These are phyloP conservation scores for Hassar affinis DNA, from an alignment of 2,113 vertebrate genomes.

Conservation along the genomic window DNA sequence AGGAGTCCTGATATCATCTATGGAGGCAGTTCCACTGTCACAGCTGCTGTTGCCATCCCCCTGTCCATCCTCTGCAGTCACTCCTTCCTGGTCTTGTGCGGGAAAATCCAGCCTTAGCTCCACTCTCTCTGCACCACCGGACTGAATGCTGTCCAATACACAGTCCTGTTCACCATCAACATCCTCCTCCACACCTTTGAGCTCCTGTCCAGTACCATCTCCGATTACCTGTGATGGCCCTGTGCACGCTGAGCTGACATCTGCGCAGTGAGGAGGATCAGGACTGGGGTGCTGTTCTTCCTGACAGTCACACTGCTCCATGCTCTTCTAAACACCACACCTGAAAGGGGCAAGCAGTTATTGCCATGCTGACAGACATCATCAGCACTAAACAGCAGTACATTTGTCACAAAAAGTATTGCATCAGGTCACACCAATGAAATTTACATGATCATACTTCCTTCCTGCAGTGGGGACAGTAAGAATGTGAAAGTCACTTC, in stretches of 20 bases:
- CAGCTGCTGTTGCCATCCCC: constrained; percentile 44
- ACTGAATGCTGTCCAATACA: constrained; percentile 46
- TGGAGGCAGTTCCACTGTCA: constrained; percentile 48
- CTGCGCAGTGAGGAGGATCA: constrained; percentile 46
- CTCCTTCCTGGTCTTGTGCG: constrained; percentile 27
- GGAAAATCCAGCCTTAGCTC: constrained; percentile 38
- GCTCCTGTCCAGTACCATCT: constrained; percentile 6
- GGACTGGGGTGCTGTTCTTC: constrained; percentile 38
- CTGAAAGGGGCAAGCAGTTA: constrained; percentile 46
- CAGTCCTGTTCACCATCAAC: constrained; percentile 46
- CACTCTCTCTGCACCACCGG: constrained; percentile 17
- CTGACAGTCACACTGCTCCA: constrained; percentile 58
- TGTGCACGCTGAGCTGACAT: constrained; percentile 27
- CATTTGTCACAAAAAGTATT: not conserved
- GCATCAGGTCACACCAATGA: not conserved
- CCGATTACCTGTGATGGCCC: constrained; percentile 45
- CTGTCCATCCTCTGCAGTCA: constrained; percentile 34
- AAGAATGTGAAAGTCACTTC: constrained; percentile 25
- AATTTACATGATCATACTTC: constrained; percentile 12
- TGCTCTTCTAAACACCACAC: constrained; percentile 54
- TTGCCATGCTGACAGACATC: not conserved
- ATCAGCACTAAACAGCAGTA: not conserved
- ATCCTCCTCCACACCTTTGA: constrained; percentile 40
- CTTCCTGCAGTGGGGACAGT: not conserved
- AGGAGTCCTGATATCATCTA: constrained; percentile 40